phyloP scores from a whole-genome alignment of 2,113 vertebrate species.

The Microcebus griseorufus region DNA sequence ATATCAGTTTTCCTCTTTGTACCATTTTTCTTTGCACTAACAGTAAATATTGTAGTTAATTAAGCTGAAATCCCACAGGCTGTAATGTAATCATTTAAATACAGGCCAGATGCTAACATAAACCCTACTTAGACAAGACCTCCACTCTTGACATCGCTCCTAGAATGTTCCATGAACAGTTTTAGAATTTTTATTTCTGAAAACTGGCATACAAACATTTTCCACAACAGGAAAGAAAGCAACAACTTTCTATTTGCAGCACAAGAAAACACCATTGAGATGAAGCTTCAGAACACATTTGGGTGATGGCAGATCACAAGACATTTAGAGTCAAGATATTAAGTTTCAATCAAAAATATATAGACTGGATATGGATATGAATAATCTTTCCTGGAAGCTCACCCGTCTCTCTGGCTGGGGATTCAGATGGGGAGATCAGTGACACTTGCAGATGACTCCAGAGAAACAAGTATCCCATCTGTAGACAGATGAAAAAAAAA shows the following conservation, averaged over 20 bases:
- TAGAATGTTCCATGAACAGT: constrained; percentile 73
- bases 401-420: background rate
- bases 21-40: background rate
- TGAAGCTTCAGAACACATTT: constrained; percentile 22
- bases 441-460: constrained; percentile 45
- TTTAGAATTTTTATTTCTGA: constrained; percentile 80
- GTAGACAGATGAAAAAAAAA: constrained; percentile 56
- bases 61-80: background rate
- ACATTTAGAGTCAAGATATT: background rate
- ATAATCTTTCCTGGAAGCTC: background rate
- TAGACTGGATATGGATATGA: constrained; percentile 17
- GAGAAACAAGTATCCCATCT: constrained; percentile 33
- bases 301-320: constrained; percentile 9
- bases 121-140: background rate
- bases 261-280: background rate
- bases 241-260: constrained; percentile 37
- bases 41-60: background rate
- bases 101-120: background rate
- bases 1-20: background rate
- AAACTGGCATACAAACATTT: constrained; percentile 72
- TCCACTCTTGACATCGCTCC: constrained; percentile 77
- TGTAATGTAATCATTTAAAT: constrained; percentile 36
- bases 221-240: constrained; percentile 51
- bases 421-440: background rate
- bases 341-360: constrained; percentile 49